A percentile compares a stretch with the other conserved stretches of the same genome.
Evolutionary conservation across 2,113 vertebrate genomes (phyloP).

Genomic region (Elachura formosa): DNA sequence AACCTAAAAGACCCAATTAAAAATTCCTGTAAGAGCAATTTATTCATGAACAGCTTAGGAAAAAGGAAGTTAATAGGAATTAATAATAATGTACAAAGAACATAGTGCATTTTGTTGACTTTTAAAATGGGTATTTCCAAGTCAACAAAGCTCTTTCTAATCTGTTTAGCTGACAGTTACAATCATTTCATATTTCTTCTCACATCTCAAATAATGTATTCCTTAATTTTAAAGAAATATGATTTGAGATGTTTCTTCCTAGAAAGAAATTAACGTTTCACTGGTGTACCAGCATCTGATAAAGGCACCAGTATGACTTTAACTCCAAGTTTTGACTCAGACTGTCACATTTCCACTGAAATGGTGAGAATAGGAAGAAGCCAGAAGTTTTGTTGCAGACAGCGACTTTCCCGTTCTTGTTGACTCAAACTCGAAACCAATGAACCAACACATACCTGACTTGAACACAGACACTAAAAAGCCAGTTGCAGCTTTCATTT

Average conservation of each 20-base stretch:
- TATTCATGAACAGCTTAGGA: slow-evolving; percentile 6
- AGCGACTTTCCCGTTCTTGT: background rate
- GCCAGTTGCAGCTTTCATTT: background rate
- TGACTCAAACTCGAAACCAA: background rate
- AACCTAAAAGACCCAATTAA: slow-evolving; percentile 17
- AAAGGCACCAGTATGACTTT: background rate
- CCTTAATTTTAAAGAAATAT: background rate
- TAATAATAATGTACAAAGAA: background rate
- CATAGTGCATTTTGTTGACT: background rate
- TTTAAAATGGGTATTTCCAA: background rate
- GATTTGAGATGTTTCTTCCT: background rate
- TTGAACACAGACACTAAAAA: background rate
- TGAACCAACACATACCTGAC: background rate
- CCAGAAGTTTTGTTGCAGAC: background rate
- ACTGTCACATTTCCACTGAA: background rate
- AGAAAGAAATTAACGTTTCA: background rate
- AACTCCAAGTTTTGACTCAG: background rate
- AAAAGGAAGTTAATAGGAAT: slow-evolving; percentile 11
- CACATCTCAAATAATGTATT: background rate
- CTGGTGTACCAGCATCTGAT: background rate
- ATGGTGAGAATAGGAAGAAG: background rate
- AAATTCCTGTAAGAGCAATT: slow-evolving; percentile 16
- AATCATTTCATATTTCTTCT: background rate
- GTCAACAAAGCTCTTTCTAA: background rate
- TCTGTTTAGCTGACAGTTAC: background rate